Conservation (phyloP, 2,797 vertebrate genomes). For the Hemibagrus guttatus region DNA sequence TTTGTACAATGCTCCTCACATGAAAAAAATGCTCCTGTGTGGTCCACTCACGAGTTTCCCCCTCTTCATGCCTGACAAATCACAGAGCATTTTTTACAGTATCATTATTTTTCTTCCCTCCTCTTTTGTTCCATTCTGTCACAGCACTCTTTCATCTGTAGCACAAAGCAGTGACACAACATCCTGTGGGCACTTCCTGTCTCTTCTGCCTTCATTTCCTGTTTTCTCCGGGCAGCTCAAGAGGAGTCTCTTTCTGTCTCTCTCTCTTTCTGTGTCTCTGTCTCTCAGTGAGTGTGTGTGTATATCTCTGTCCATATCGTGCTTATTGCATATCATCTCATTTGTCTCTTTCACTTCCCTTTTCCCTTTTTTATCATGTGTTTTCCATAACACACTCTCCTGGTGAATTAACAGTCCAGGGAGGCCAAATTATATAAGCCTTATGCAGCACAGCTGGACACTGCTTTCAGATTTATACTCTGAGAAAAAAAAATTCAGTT, state of each 20-base stretch:
- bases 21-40: neutral
- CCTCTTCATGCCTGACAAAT: neutral
- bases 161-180: constrained; percentile 70
- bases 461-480: neutral
- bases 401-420: constrained; percentile 5
- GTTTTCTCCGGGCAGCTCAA: constrained; percentile 65
- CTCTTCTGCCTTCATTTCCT: constrained; percentile 74
- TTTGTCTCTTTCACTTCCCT: neutral
- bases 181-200: constrained; percentile 77
- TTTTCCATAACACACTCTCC: neutral
- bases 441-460: neutral
- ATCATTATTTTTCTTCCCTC: constrained; percentile 31
- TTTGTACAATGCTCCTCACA: neutral
- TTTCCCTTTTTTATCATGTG: neutral
- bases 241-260: constrained; percentile 10
- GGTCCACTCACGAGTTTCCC: neutral
- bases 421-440: constrained; percentile 24
- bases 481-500: constrained; percentile 1
- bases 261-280: constrained; percentile 3
- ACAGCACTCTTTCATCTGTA: constrained; percentile 50
- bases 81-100: neutral
- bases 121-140: constrained; percentile 47
- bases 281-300: neutral
- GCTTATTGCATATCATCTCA: neutral
- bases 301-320: neutral